phyloP scores from a whole-genome alignment of 2,113 vertebrate species.

The Malurus alboscapulatus region DNA sequence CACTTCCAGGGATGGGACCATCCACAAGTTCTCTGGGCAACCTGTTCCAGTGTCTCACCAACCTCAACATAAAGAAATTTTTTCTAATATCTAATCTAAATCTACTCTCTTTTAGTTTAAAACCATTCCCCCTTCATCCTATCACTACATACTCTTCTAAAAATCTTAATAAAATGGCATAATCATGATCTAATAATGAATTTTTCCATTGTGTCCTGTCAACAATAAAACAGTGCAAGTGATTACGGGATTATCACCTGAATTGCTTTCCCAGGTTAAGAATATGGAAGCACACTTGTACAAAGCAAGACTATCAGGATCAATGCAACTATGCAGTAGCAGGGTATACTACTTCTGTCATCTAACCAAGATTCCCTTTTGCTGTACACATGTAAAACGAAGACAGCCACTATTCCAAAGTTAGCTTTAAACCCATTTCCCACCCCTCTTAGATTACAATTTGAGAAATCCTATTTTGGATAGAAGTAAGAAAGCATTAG shows the following conservation, averaged over 20 bases:
- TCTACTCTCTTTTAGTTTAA: not conserved
- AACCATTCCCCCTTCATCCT: not conserved
- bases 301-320: not conserved
- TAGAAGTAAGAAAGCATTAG: not conserved
- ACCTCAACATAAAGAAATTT: not conserved
- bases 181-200: not conserved
- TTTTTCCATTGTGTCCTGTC: not conserved
- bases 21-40: not conserved
- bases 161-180: not conserved
- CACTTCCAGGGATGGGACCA: not conserved
- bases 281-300: not conserved
- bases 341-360: not conserved
- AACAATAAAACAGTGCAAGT: not conserved
- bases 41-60: not conserved
- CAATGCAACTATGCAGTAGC: not conserved
- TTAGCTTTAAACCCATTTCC: not conserved
- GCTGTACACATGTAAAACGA: not conserved
- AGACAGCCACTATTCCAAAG: not conserved
- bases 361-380: not conserved
- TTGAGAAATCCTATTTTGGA: not conserved
- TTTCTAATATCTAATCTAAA: not conserved
- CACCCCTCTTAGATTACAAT: not conserved
- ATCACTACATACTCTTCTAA: not conserved
- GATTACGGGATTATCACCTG: not conserved
- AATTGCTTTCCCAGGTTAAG: not conserved